phyloP scores from a whole-genome alignment of 2,113 vertebrate genomes.

The Chaetodon trifascialis region DNA sequence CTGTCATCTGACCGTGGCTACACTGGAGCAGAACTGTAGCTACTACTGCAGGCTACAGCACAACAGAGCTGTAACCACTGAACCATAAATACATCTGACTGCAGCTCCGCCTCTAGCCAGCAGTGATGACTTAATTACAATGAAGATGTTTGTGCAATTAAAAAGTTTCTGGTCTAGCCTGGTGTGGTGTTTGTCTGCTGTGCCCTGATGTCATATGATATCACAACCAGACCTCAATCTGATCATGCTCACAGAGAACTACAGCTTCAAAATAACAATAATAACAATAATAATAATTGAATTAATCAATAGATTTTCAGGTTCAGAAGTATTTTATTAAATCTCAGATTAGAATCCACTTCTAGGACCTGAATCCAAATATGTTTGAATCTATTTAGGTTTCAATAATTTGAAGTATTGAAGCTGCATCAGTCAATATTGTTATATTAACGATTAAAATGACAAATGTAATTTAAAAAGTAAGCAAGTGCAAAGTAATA shows the following conservation, averaged over 20 bases:
- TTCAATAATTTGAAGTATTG: background rate
- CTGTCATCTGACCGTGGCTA: background rate
- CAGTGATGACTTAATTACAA: slow-evolving; percentile 16
- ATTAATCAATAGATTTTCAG: too few species aligned
- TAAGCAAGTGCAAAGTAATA: too few species aligned
- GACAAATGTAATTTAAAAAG: too few species aligned
- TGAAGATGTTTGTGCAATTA: background rate
- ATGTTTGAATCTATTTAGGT: background rate
- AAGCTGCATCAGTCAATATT: background rate
- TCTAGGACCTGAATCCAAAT: too few species aligned
- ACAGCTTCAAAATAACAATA: too few species aligned
- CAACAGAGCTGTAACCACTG: slow-evolving; percentile 17
- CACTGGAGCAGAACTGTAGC: background rate
- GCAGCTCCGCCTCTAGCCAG: slow-evolving; percentile 30
- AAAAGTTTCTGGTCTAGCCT: background rate
- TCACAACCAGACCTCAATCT: background rate
- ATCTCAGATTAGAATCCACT: too few species aligned
- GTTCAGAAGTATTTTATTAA: too few species aligned
- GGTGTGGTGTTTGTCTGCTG: background rate
- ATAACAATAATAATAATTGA: too few species aligned
- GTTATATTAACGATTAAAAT: too few species aligned
- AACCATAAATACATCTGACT: slow-evolving; percentile 20
- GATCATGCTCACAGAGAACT: background rate
- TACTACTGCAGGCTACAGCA: background rate
- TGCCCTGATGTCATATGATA: background rate